A percentile compares a stretch with the other conserved stretches of the same genome.
Conservation (phyloP, 2,797 vertebrate species). For the Crotalus adamanteus region DNA sequence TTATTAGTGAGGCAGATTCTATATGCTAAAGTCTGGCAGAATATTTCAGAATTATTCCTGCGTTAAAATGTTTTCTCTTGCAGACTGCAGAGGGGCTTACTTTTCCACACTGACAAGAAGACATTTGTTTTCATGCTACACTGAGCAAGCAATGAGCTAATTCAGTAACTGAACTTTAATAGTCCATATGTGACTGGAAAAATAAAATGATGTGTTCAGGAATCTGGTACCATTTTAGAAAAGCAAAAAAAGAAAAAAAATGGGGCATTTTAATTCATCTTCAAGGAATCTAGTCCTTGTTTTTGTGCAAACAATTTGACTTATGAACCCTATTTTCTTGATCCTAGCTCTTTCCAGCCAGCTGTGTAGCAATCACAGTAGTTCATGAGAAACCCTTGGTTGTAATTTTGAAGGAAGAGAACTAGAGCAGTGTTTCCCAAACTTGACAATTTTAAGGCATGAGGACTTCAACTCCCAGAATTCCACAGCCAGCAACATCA, state of each 20-base stretch:
- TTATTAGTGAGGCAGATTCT: conserved; percentile 65
- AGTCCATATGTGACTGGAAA: conserved; percentile 58
- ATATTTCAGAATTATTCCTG: conserved; percentile 46
- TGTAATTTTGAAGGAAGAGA: conserved; percentile 72
- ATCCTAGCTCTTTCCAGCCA: conserved; percentile 70
- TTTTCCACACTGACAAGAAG: conserved; percentile 38
- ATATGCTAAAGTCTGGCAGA: conserved; percentile 55
- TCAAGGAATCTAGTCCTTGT: conserved; percentile 59
- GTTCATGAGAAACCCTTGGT: conserved; percentile 74
- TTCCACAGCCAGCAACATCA: too few relatives aligned
- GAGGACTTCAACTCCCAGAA: too few relatives aligned
- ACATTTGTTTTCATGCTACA: conserved; percentile 46
- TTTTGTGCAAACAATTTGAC: conserved; percentile 64
- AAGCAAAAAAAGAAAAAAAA: conserved; percentile 21
- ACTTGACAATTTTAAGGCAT: too few relatives aligned
- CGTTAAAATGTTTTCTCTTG: conserved; percentile 54
- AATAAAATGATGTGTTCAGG: conserved; percentile 48
- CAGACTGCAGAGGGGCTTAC: conserved; percentile 27
- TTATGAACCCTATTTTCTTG: conserved; percentile 71
- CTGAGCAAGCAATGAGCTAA: conserved; percentile 31
- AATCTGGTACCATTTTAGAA: conserved; percentile 24
- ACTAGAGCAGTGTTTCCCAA: conserved; percentile 34
- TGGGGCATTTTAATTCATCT: conserved; percentile 59
- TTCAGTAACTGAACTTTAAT: conserved; percentile 53
- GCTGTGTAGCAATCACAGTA: conserved; percentile 79